A percentile compares a stretch with the other conserved stretches of the same genome.
Conservation (phyloP, 2,113 vertebrate species). For the Mugil cephalus region DNA sequence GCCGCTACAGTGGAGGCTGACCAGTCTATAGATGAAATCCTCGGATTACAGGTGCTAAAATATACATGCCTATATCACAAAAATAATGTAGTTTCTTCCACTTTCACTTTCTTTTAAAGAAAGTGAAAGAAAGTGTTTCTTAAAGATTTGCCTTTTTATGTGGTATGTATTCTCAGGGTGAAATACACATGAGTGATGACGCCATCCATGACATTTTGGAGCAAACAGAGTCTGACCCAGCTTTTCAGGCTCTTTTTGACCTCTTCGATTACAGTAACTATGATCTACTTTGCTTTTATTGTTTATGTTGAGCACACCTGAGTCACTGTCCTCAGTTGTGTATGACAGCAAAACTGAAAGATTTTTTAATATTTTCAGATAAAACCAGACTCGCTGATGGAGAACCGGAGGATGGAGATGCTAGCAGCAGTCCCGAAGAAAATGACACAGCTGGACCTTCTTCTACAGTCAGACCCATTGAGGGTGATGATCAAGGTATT, state of each 20-base stretch:
- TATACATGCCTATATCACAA: background rate
- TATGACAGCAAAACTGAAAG: background rate
- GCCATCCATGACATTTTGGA: slow-evolving; percentile 97
- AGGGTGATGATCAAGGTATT: slow-evolving; percentile 82
- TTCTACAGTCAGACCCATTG: slow-evolving; percentile 78
- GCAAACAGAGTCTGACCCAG: slow-evolving; percentile 97
- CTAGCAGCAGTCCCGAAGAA: slow-evolving; percentile 77
- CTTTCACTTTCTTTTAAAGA: background rate
- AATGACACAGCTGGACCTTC: slow-evolving; percentile 74
- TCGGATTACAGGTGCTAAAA: slow-evolving; percentile 91
- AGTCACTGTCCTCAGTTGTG: background rate
- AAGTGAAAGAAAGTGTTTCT: too few relatives aligned
- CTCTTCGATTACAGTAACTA: slow-evolving; percentile 94
- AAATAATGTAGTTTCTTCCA: background rate
- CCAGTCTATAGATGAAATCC: slow-evolving; percentile 96
- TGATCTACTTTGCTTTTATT: background rate
- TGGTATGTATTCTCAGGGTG: slow-evolving; percentile 83
- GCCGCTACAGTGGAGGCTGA: slow-evolving; percentile 88
- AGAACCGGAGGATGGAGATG: slow-evolving; percentile 80
- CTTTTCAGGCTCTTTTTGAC: slow-evolving; percentile 97
- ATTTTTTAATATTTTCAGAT: slow-evolving; percentile 78
- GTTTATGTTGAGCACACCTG: background rate
- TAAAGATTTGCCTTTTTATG: background rate
- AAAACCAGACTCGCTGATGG: slow-evolving; percentile 87
- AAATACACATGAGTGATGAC: slow-evolving; percentile 98